A percentile compares a stretch with the other conserved stretches of the same genome.
Conservation (phyloP, 2,888 invertebrate species). For the Drosophila infuscata region DNA sequence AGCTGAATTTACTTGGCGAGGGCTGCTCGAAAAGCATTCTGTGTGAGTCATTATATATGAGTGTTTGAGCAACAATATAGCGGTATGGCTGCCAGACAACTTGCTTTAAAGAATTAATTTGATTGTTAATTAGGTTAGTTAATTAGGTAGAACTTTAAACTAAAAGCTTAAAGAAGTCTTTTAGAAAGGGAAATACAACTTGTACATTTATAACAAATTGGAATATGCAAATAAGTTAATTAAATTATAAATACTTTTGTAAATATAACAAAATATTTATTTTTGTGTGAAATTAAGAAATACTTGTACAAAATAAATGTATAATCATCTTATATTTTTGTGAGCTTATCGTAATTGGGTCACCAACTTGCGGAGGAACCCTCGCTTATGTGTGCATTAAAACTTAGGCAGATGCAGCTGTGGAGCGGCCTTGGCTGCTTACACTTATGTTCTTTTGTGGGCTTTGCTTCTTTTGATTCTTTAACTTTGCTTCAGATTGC, state of each 20-base stretch:
- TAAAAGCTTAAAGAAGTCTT: not conserved
- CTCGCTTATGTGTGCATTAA: constrained; percentile 36
- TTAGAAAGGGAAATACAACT: not conserved
- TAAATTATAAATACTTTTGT: not conserved
- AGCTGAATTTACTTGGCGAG: constrained; percentile 4
- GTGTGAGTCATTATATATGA: constrained; percentile 16
- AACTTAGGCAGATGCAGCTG: constrained; percentile 36
- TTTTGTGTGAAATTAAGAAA: not conserved
- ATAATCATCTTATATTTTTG: rapidly evolving
- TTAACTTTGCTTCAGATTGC: not conserved
- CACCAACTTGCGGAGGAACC: constrained; percentile 3
- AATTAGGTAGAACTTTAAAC: not conserved
- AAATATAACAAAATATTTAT: not conserved
- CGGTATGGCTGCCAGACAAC: not conserved
- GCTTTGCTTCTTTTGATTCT: constrained; percentile 1
- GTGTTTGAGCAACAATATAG: constrained; percentile 3
- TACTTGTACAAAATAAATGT: not conserved
- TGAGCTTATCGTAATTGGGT: not conserved
- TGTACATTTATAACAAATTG: not conserved
- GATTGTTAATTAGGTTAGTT: not conserved
- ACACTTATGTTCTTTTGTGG: constrained; percentile 31
- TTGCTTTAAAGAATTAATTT: not conserved
- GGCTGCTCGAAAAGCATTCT: constrained; percentile 1
- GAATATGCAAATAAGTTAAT: not conserved
- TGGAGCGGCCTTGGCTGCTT: constrained; percentile 54